Evolutionary conservation across 2,797 vertebrate genomes (phyloP).

Genomic region (Hafferia zeledoni): DNA sequence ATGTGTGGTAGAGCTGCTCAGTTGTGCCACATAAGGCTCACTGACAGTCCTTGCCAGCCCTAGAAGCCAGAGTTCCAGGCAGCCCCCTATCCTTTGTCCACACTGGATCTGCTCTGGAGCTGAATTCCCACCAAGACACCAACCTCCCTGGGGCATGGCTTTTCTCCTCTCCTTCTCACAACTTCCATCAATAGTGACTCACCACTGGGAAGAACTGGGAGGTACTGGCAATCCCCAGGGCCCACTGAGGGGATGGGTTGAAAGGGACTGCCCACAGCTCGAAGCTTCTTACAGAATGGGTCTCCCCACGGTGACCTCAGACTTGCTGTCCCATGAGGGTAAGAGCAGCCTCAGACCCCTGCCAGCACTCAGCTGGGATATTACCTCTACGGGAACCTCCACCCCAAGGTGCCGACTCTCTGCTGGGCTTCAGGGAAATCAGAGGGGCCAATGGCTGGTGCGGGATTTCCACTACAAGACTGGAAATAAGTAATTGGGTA

Average conservation of each 20-base stretch:
- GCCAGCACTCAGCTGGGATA: background rate
- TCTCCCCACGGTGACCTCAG: background rate
- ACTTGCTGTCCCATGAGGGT: background rate
- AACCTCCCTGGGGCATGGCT: rapidly evolving
- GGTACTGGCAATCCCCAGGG: background rate
- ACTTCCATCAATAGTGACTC: background rate
- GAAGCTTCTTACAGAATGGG: background rate
- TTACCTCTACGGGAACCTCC: background rate
- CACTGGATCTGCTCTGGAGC: background rate
- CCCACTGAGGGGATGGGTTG: rapidly evolving
- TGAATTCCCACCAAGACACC: background rate
- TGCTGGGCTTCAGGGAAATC: background rate
- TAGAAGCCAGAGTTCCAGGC: background rate
- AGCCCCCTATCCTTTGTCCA: background rate
- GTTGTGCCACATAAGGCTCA: background rate
- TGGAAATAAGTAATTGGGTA: background rate
- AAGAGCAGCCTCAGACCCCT: too few relatives aligned
- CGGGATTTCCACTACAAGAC: background rate
- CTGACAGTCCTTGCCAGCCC: background rate
- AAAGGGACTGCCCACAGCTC: background rate
- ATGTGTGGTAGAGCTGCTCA: background rate
- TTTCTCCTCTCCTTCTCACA: background rate
- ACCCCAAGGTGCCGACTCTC: background rate
- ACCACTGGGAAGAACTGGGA: background rate
- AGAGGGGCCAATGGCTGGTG: background rate